Percentiles rank a stretch among this genome's conserved stretches.
Evolutionary conservation across 1,140 invertebrate species (phyloP).

Genomic region (Danaus melanippus): DNA sequence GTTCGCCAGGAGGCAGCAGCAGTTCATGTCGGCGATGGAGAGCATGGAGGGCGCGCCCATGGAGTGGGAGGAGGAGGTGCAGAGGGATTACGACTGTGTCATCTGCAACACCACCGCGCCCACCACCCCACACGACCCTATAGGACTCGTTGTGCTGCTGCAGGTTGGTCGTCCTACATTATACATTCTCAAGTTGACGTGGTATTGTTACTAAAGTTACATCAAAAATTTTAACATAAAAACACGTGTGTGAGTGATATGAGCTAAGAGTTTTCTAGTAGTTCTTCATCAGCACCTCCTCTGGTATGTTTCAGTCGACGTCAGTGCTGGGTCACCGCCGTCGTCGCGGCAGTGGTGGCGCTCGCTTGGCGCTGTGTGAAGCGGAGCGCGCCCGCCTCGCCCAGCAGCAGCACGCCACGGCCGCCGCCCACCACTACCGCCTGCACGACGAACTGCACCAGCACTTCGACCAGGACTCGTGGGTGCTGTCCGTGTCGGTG

Average conservation of each 20-base stretch:
- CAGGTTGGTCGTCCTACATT: constrained; percentile 70
- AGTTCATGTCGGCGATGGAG: constrained; percentile 90
- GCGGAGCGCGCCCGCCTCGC: constrained; percentile 76
- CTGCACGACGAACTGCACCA: constrained; percentile 79
- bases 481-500: constrained; percentile 88
- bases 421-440: constrained; percentile 78
- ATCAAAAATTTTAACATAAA: too few relatives aligned
- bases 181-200: too few relatives aligned
- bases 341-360: constrained; percentile 56
- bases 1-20: constrained; percentile 91
- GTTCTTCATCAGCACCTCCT: too few relatives aligned
- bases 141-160: constrained; percentile 91
- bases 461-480: constrained; percentile 85
- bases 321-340: constrained; percentile 85
- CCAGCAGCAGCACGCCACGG: constrained; percentile 75
- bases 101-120: constrained; percentile 94
- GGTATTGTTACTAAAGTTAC: too few relatives aligned
- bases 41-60: constrained; percentile 73
- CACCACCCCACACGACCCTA: constrained; percentile 87
- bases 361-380: constrained; percentile 56
- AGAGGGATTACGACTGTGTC: constrained; percentile 92
- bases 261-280: too few relatives aligned
- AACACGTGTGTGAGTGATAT: too few relatives aligned
- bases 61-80: constrained; percentile 81
- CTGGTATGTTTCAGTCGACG: constrained; percentile 74